phyloP scores from a whole-genome alignment of 2,888 invertebrate genomes.

The Drosophila merina region DNA sequence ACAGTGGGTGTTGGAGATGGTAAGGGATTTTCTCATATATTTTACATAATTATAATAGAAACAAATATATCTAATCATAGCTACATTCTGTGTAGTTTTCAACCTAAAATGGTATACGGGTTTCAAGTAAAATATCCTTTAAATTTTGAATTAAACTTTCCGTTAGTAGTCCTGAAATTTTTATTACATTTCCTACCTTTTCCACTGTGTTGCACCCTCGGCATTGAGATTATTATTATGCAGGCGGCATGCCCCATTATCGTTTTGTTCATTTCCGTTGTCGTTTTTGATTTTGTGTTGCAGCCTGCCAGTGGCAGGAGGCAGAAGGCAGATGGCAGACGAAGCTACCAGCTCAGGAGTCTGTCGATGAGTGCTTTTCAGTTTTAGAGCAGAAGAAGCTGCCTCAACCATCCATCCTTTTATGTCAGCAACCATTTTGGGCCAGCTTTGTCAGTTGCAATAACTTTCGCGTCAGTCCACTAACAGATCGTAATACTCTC shows the following conservation, averaged over 20 bases:
- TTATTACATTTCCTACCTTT: neutral
- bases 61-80: too few relatives aligned
- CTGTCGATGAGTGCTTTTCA: conserved; percentile 59
- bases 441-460: conserved; percentile 69
- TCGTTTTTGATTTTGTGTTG: conserved; percentile 34
- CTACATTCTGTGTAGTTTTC: too few relatives aligned
- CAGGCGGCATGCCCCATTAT: conserved; percentile 67
- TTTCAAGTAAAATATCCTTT: neutral
- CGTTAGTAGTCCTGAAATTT: neutral
- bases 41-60: too few relatives aligned
- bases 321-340: neutral
- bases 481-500: conserved; percentile 57
- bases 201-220: conserved; percentile 17
- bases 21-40: too few relatives aligned
- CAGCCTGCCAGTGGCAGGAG: conserved; percentile 10
- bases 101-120: too few relatives aligned
- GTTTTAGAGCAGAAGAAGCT: conserved; percentile 14
- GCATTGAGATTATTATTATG: conserved; percentile 65
- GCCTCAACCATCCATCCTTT: conserved; percentile 12
- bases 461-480: conserved; percentile 76
- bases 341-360: conserved; percentile 18
- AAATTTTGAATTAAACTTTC: neutral
- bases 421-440: conserved; percentile 29
- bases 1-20: conserved; percentile 2
- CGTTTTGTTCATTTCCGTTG: conserved; percentile 71